Evolutionary conservation across 37 sponge, comb jelly and placozoan species (phyloP), one percentile per base, ranked within the genome.

Genomic region (Dysidea cf. avara): DNA sequence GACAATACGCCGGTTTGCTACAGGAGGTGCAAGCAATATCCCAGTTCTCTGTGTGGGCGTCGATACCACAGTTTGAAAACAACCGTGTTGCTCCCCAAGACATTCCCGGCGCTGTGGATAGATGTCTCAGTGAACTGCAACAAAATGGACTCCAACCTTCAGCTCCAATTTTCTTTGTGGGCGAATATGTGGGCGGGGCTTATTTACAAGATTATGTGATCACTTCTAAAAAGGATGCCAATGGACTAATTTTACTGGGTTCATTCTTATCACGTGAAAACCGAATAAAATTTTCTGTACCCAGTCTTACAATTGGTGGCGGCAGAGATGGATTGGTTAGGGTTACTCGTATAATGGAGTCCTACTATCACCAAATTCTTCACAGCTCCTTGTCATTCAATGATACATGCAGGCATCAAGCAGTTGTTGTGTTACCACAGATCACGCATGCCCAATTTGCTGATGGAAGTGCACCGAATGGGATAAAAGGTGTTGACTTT

Each of bases 281-380:
- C 24, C 37, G 69, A 12, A 68, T 7, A 16, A 52, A 16, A 11
- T 78, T 49, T 69, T 58, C 69, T 34, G 61, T 79, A 50, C 47
- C 59, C 2, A 79, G 70, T 17, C 31, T 64, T 17, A 64, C 75
- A 34, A 61, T 74, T n/a, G 32, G 39, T 1, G 71, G 80, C 1
- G 71, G 69, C 1, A 58, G 69, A 31, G 80, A 79, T 46, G 71
- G 80, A n/a, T 4, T 79, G 43, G 54, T 30, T 29, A 59, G 80
- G 28, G 70, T 79, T 14, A 53, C 71, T 2, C 40, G 71, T 17
- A 20, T 69, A 7, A 69, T 68, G 79, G 79, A 79, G 36, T 39
- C 39, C 7, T 79, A 79, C 36, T 79, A 32, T 20, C 80, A 36
- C 43, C 38, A 48, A 50, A 18, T 69, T 22, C 7, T 61, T 5